These are phyloP conservation scores for Limnodromus scolopaceus DNA, from an alignment of 2,797 vertebrate species.

Conservation along the genomic window DNA sequence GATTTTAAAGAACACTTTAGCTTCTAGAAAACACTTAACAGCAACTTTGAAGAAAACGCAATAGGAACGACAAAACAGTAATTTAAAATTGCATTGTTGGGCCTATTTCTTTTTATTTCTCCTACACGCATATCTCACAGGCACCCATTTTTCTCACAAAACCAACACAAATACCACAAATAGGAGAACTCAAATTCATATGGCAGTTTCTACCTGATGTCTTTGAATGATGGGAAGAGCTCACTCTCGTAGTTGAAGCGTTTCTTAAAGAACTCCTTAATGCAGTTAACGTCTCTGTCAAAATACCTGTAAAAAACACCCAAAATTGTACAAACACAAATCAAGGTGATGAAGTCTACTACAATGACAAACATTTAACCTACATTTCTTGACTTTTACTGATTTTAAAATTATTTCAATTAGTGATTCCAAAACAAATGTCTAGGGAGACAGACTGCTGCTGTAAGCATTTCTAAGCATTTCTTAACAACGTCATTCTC, in stretches of 20 bases:
- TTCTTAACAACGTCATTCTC: neutral
- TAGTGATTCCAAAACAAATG: neutral
- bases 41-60: neutral
- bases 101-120: neutral
- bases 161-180: neutral
- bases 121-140: neutral
- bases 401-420: neutral
- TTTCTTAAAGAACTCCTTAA: constrained; percentile 92
- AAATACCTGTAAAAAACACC: constrained; percentile 88
- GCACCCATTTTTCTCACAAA: neutral
- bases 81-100: neutral
- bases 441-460: neutral
- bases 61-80: neutral
- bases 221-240: constrained; percentile 90
- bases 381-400: neutral
- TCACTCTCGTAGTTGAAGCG: constrained; percentile 93
- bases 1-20: neutral
- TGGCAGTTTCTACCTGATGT: constrained; percentile 84
- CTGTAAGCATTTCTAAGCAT: neutral
- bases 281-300: constrained; percentile 95
- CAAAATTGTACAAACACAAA: neutral
- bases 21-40: neutral
- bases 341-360: neutral
- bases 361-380: neutral
- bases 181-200: neutral